Base-by-base conservation (phyloP, 2,797 vertebrate genomes). In the Monodelphis domestica region DNA sequence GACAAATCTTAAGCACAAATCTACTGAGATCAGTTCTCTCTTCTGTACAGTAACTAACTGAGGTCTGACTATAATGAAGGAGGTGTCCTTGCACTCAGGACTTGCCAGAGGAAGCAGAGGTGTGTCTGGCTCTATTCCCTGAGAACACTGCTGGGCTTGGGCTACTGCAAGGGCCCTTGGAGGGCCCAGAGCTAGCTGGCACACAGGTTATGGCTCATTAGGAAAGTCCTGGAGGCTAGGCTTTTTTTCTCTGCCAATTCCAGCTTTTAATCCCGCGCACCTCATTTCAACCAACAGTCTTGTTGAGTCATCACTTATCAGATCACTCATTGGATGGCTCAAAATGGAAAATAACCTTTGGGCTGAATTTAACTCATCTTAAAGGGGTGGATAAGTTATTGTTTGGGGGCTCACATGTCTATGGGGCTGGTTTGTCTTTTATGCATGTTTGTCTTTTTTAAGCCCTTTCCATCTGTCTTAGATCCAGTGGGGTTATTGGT, bases 141-240 rank as follows among this genome's bases (percentile, higher is more conserved):
- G 21, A 78, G 38, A 78, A 70, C 26, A 45, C 0, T 6, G 21
- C 38, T 26, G 21, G 10, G 7, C n/a, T 24, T 84, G 70, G 21
- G 26, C 38, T 21, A 57, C 87, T 17, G 10, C 9, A 45, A 84
- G 30, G 53, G 29, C 17, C 30, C 26, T 45, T 91, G 56, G 53
- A 30, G 53, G 50, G n/a, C n/a, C n/a, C n/a, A n/a, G n/a, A n/a
- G n/a, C n/a, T n/a, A n/a, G n/a, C n/a, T n/a, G n/a, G n/a, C n/a
- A n/a, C n/a, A n/a, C n/a, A n/a, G n/a, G n/a, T 4, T 15, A 14
- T 6, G 54, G 50, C 2, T 87, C 63, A 54, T 12, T 3, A 1
- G 57, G 53, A 92, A 93, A 88, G 70, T 56, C 54, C 89, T 91
- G 54, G 91, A 94, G 89, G 89, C 53, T 24, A 6, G 1, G 53